Percentiles rank a stretch among this genome's conserved stretches.
Evolutionary conservation across 2,888 invertebrate species (phyloP).

Genomic region (Holacanthella duospinosa): DNA sequence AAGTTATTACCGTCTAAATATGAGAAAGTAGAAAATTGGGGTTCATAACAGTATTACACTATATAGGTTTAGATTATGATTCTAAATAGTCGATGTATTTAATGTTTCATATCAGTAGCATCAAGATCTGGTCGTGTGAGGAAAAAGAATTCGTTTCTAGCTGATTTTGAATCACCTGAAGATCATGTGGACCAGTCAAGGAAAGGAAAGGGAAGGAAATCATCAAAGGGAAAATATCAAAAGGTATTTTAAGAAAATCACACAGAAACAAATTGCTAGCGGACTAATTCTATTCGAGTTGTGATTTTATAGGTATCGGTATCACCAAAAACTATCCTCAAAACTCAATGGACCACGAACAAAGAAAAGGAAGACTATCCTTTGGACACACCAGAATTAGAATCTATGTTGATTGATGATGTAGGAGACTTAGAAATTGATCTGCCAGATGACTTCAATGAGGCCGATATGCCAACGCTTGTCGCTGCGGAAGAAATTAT

Average conservation of each 20-base stretch:
- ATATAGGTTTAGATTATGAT: too few relatives aligned
- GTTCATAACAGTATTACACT: too few relatives aligned
- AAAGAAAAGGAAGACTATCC: slow-evolving; percentile 5
- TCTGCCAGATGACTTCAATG: slow-evolving; percentile 25
- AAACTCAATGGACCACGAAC: slow-evolving; percentile 23
- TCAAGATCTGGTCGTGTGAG: slow-evolving; percentile 81
- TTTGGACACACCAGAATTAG: slow-evolving; percentile 38
- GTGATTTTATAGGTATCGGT: background rate
- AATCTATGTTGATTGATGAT: slow-evolving; percentile 29
- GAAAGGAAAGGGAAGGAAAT: slow-evolving; percentile 36
- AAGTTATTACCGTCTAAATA: too few relatives aligned
- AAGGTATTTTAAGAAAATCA: slow-evolving; percentile 9
- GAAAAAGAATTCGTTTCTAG: slow-evolving; percentile 87
- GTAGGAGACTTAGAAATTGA: slow-evolving; percentile 47
- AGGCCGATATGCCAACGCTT: slow-evolving; percentile 24
- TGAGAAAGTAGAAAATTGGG: too few relatives aligned
- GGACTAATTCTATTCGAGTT: too few relatives aligned
- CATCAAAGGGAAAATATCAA: slow-evolving; percentile 11
- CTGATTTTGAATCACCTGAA: slow-evolving; percentile 86
- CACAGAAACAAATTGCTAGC: background rate
- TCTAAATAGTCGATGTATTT: background rate
- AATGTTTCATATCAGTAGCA: slow-evolving; percentile 1
- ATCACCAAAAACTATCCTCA: background rate
- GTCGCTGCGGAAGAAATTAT: slow-evolving; percentile 32
- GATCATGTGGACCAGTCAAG: slow-evolving; percentile 56